A percentile compares a stretch with the other conserved stretches of the same genome.
phyloP scores from a whole-genome alignment of 2,888 invertebrate genomes.

The Ctenicera cuprea region DNA sequence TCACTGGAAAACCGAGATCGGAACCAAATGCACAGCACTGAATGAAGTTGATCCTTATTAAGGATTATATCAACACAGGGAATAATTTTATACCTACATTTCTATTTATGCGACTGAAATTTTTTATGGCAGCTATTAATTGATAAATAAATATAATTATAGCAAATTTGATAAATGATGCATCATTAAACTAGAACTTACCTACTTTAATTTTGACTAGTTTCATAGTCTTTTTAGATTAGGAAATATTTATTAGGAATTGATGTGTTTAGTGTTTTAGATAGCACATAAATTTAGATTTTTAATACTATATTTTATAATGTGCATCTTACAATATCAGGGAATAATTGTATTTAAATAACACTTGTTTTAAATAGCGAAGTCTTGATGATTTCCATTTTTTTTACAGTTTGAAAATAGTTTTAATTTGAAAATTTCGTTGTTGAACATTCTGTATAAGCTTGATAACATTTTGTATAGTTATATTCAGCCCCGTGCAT shows the following conservation, averaged over 20 bases:
- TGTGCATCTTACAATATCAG: constrained; percentile 47
- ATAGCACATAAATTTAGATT: constrained; percentile 30
- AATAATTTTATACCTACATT: constrained; percentile 38
- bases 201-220: constrained; percentile 41
- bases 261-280: constrained; percentile 41
- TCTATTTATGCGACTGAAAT: constrained; percentile 46
- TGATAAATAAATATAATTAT: constrained; percentile 30
- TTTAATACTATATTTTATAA: constrained; percentile 37
- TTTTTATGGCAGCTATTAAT: constrained; percentile 50
- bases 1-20: constrained; percentile 68
- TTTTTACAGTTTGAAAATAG: constrained; percentile 31
- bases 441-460: constrained; percentile 25
- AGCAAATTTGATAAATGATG: constrained; percentile 37
- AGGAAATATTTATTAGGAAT: constrained; percentile 44
- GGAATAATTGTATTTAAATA: constrained; percentile 41
- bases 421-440: constrained; percentile 25
- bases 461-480: constrained; percentile 29
- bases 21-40: constrained; percentile 59
- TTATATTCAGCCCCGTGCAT: constrained; percentile 54
- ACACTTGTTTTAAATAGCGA: constrained; percentile 25
- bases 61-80: constrained; percentile 34
- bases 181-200: constrained; percentile 39
- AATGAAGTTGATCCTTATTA: constrained; percentile 18
- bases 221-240: constrained; percentile 44
- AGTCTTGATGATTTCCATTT: constrained; percentile 16